Conservation (phyloP, 92 coral and sea anemone genomes). For the Meandrina meandrites region DNA sequence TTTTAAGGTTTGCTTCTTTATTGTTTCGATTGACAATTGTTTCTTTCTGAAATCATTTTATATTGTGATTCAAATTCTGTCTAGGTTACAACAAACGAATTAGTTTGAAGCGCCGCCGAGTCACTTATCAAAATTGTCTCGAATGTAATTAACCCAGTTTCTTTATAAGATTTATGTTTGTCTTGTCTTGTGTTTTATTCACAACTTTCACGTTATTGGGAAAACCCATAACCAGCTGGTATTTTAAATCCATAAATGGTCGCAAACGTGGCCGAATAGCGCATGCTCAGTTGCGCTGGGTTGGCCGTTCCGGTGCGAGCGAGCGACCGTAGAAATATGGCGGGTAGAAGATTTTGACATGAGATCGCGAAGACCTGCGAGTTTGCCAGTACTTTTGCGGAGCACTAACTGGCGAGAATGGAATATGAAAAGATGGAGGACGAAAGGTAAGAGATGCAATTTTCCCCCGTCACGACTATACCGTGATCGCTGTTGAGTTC, state of each 20-base stretch:
- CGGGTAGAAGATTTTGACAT: conserved; percentile 55
- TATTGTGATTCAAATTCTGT: neutral
- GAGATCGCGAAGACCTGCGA: conserved; percentile 14
- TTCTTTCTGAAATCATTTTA: neutral
- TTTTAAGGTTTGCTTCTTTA: neutral
- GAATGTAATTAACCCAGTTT: conserved; percentile 21
- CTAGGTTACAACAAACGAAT: neutral
- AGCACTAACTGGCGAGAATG: conserved; percentile 62
- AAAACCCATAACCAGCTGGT: conserved; percentile 50
- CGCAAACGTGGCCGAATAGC: conserved; percentile 12
- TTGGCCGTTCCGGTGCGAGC: conserved; percentile 27
- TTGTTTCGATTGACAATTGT: conserved; percentile 3
- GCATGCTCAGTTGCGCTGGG: conserved; percentile 41
- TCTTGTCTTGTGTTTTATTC: conserved; percentile 40
- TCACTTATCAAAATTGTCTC: neutral
- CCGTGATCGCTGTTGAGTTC: neutral
- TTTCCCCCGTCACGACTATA: neutral
- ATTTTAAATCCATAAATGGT: conserved; percentile 32
- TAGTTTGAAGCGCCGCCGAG: neutral
- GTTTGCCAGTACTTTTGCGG: conserved; percentile 34
- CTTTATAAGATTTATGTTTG: conserved; percentile 3
- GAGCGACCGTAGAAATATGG: conserved; percentile 60
- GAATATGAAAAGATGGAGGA: conserved; percentile 80
- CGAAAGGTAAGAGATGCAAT: conserved; percentile 48
- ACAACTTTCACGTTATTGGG: conserved; percentile 39